Percentiles rank a stretch among this genome's conserved stretches.
Evolutionary conservation across 1,140 invertebrate genomes (phyloP).

Genomic region (Holotrichia oblita): DNA sequence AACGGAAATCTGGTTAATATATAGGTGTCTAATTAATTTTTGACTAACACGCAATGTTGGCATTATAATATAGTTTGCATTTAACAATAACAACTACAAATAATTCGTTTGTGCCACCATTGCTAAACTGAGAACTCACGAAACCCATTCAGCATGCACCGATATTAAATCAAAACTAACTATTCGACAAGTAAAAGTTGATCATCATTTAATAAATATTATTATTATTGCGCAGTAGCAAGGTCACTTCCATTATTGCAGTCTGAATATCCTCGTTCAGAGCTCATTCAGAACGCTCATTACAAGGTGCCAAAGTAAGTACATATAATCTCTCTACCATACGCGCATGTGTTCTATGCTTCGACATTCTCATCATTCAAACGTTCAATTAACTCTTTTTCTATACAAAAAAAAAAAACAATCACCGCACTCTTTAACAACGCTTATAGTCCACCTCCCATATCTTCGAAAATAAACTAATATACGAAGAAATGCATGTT

Average conservation of each 20-base stretch:
- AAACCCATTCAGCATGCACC: too few species aligned
- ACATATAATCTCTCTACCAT: neutral
- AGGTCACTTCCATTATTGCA: conserved; percentile 39
- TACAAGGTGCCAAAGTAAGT: conserved; percentile 29
- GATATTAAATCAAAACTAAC: too few species aligned
- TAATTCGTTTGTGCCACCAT: too few species aligned
- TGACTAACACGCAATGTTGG: too few species aligned
- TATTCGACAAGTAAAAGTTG: neutral
- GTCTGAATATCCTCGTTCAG: conserved; percentile 38
- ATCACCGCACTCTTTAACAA: too few species aligned
- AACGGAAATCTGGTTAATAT: neutral
- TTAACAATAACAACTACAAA: too few species aligned
- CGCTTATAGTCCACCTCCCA: too few species aligned
- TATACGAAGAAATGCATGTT: too few species aligned
- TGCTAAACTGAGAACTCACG: too few species aligned
- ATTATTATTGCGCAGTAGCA: conserved; percentile 31
- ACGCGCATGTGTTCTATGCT: neutral
- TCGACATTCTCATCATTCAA: neutral
- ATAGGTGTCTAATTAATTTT: neutral
- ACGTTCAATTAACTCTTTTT: neutral
- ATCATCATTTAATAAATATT: neutral
- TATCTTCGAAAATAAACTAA: too few species aligned
- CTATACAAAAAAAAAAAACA: too few species aligned
- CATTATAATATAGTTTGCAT: too few species aligned
- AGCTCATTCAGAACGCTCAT: conserved; percentile 19